Evolutionary conservation across 2,113 vertebrate species (phyloP).

Genomic region (Tilapia sparmanii): DNA sequence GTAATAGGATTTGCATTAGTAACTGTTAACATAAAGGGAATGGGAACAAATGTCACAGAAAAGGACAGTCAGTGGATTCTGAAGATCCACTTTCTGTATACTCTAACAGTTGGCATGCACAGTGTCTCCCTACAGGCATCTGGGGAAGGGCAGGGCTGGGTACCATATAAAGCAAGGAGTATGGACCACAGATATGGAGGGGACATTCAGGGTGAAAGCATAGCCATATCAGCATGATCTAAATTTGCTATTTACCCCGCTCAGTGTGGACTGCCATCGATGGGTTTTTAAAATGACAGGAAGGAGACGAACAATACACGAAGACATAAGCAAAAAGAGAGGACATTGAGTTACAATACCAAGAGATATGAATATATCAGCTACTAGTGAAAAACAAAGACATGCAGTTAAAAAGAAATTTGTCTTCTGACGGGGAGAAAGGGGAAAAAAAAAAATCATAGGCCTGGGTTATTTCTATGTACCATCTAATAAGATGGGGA

Average conservation of each 20-base stretch:
- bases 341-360: slow-evolving; percentile 73
- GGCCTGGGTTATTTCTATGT: not conserved
- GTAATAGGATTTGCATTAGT: slow-evolving; percentile 54
- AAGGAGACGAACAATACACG: slow-evolving; percentile 70
- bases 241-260: slow-evolving; percentile 84
- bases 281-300: slow-evolving; percentile 68
- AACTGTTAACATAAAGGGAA: slow-evolving; percentile 45
- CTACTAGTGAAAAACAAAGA: slow-evolving; percentile 41
- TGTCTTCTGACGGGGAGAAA: not conserved
- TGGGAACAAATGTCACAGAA: slow-evolving; percentile 47
- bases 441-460: not conserved
- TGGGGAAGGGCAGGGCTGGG: not conserved
- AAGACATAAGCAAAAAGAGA: slow-evolving; percentile 82
- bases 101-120: slow-evolving; percentile 62
- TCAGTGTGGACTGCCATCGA: slow-evolving; percentile 90
- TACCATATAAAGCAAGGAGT: slow-evolving; percentile 21
- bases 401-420: slow-evolving; percentile 60
- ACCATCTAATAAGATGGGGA: not conserved
- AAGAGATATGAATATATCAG: slow-evolving; percentile 50
- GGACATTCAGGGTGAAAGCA: slow-evolving; percentile 69
- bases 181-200: slow-evolving; percentile 42
- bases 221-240: slow-evolving; percentile 67
- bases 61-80: slow-evolving; percentile 38
- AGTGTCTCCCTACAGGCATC: slow-evolving; percentile 45
- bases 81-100: slow-evolving; percentile 18